phyloP scores from a whole-genome alignment of 2,797 vertebrate species.

The Podargus strigoides region DNA sequence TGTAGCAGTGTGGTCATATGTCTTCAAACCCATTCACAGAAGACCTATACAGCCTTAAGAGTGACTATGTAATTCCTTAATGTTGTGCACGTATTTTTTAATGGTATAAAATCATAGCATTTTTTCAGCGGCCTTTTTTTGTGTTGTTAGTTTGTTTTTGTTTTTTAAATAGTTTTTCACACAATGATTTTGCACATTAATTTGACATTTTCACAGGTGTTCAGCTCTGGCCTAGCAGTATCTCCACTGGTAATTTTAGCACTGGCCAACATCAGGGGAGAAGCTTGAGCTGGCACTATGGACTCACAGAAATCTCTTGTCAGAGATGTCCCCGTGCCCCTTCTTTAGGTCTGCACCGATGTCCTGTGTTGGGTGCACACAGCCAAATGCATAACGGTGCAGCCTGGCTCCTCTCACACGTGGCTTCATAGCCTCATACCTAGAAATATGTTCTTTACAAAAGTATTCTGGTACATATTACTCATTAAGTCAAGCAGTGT shows the following conservation, averaged over 20 bases:
- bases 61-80: background rate
- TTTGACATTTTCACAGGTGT: background rate
- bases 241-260: background rate
- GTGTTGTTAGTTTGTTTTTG: too few relatives aligned
- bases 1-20: too few relatives aligned
- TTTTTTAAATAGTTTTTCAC: background rate
- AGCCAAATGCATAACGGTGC: background rate
- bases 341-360: background rate
- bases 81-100: background rate
- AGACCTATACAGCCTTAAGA: background rate
- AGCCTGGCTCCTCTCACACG: background rate
- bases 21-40: background rate
- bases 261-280: background rate
- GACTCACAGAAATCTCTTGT: background rate
- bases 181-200: background rate
- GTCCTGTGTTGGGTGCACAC: background rate
- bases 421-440: background rate
- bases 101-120: background rate
- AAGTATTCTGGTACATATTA: background rate
- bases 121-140: background rate
- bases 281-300: background rate
- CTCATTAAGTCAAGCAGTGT: background rate
- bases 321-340: rapidly evolving
- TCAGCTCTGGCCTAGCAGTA: background rate
- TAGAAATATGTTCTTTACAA: background rate